Evolutionary conservation across 2,888 invertebrate genomes (phyloP), one percentile per base, ranked within the genome.

Genomic region (Belgica antarctica): DNA sequence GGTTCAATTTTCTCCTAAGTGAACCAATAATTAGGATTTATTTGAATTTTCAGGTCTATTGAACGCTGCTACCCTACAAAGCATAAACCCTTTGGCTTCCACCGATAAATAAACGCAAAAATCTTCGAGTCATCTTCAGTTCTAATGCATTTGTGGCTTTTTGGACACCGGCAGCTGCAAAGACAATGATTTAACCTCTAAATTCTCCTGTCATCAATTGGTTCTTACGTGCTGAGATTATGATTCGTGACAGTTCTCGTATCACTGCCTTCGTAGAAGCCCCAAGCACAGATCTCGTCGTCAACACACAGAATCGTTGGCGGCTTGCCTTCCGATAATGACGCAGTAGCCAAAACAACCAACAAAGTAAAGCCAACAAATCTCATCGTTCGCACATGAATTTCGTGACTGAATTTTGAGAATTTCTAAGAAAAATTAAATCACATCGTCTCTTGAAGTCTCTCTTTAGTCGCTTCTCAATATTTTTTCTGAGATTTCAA

Each of bases 91-190:
- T 19, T 19, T 8, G 36, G 19, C 25, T 63, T 63, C 22, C 63
- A 63, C 12, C 63, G 63, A 41, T 34, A 63, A n/a, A 41, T 22
- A 22, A 36, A 36, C 24, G 24, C 36, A 19, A 63, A 63, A 17
- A 15, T 19, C 1, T 63, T 24, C 22, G 10, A 2, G 34, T 63
- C 41, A 12, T 22, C 36, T 17, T 63, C 63, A 17, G 22, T 41
- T 36, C 34, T 36, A 10, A 19, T 24, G 10, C 63, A 63, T 31
- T 63, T 63, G 34, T 63, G 41, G 24, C 22, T 24, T 22, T 22
- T 41, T 4, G 63, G 41, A 22, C 63, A 63, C n/a, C 63, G 63
- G 24, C 63, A 63, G 12, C 63, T 63, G 24, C 22, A 63, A n/a
- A 63, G n/a, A n/a, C n/a, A n/a, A n/a, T n/a, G n/a, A 52, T 22